These are phyloP conservation scores for Phymorhynchus buccinoides DNA, from an alignment of 1,140 invertebrate genomes.

Conservation along the genomic window DNA sequence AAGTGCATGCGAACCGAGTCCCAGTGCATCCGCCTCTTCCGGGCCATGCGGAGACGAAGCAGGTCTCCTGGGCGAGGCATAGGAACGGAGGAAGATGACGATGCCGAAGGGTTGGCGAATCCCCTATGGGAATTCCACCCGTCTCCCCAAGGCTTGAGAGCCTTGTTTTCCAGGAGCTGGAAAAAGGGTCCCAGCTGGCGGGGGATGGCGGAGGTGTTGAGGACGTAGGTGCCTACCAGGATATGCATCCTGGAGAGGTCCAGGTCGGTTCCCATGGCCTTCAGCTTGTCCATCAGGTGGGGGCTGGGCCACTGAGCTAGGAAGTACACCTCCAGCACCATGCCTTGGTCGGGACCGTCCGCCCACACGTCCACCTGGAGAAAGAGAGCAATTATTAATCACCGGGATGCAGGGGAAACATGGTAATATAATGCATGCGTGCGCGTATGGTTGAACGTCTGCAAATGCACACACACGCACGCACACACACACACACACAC, in stretches of 20 bases:
- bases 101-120: not conserved
- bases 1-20: constrained; percentile 18
- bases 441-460: not conserved
- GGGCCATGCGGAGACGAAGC: not conserved
- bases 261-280: not conserved
- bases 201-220: constrained; percentile 10
- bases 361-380: constrained; percentile 31
- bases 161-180: constrained; percentile 4
- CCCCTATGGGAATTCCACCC: not conserved
- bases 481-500: not conserved
- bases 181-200: constrained; percentile 7
- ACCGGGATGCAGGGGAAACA: too few relatives aligned
- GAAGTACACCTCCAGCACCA: constrained; percentile 33
- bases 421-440: too few relatives aligned
- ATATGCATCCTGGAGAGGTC: constrained; percentile 27
- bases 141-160: not conserved
- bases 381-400: too few relatives aligned
- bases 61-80: not conserved
- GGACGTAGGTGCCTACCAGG: constrained; percentile 24
- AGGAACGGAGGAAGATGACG: not conserved
- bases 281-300: not conserved
- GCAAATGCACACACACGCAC: not conserved
- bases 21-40: not conserved
- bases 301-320: constrained; percentile 8
- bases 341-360: not conserved